Evolutionary conservation across 1,140 invertebrate genomes (phyloP), one percentile per base, ranked within the genome.

Genomic region (Diachasmimorpha longicaudata): DNA sequence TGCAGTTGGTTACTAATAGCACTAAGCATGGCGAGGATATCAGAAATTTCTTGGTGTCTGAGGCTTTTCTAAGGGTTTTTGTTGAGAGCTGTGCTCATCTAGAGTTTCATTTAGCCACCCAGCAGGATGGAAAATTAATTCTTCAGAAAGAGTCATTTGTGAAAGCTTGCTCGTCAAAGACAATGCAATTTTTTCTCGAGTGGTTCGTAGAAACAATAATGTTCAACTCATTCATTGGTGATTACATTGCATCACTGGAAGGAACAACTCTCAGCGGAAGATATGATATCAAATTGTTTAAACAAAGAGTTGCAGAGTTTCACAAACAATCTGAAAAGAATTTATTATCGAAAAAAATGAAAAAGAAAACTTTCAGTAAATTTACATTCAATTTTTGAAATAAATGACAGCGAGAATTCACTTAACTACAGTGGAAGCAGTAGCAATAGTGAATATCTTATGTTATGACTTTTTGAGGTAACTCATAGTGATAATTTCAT

Each of bases 171-270:
- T 87, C 90, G 6, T 91, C 92, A 0, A 92, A 93, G 83, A 91
- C 92, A 67, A 90, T 92, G 21, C 90, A 91, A 77, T 91, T 92
- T 72, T 95, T 96, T 84, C 88, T 96, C 9, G 93, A 95, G 78
- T 96, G 94, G 94, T 96, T 96, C 86, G 92, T 93, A 0, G 94
- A 95, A 84, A 96, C 95, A 9, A 93, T 94, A 14, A 95, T 96
- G 94, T 96, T 96, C 83, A 81, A 84, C 55, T 79, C 82, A 36
- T 91, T 90, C 76, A 82, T 90, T 23, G 66, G 72, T 46, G 74
- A 80, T 74, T 74, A 72, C 52, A 78, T 80, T 74, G 68, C 63
- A 9, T 69, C 42, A 66, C 44, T 77, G 16, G 77, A 79, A 74
- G 69, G 72, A 21, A 52, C 73, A 21, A 44, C 23, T 10, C 19